Base-by-base conservation (phyloP, 2,113 vertebrate species). In the Machaerirhynchus nigripectus region DNA sequence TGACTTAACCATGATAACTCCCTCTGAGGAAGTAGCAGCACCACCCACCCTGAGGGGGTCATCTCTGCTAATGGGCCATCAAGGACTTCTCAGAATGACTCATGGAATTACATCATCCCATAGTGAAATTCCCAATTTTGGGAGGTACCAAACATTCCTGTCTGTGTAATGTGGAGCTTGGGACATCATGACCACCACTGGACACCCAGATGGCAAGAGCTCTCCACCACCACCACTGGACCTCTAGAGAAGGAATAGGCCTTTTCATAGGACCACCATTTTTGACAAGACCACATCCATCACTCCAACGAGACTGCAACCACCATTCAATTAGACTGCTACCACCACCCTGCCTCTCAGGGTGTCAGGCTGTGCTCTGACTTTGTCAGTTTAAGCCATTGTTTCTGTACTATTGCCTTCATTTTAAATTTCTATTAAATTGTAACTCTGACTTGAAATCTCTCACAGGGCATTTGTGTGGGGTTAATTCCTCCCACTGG, bases 171-270 rank as follows among this genome's bases (percentile, higher is more conserved):
- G 40, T 55, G 23, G n/a, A 10, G 1, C 2, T 56, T 64, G 15
- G 28, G 49, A 47, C 19, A 64, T 28, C 23, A n/a, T 0, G 0
- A 64, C 18, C 28, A 39, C 28, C 49, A 74, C n/a, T n/a, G 19
- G 59, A 56, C n/a, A 84, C 23, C 19, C 10, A 71, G 31, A 52
- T 31, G 44, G 42, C 44, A 64, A 55, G 49, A 55, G 37, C 46
- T 39, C n/a, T 33, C 18, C 4, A 84, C 27, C 11, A 63, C 22
- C 39, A 84, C 13, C 13, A 33, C 39, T 33, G 39, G 68, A 73
- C 28, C 18, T 13, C n/a, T 14, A 73, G 59, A 74, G 59, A 46
- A 55, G 23, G 28, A 84, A 11, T 11, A 73, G 23, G 22, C 14
- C 28, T 84, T 64, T 47, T 42, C 49, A 55, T 6, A 84, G 40